Evolutionary conservation across 2,113 vertebrate genomes (phyloP).

Genomic region (Centropus unirufus): DNA sequence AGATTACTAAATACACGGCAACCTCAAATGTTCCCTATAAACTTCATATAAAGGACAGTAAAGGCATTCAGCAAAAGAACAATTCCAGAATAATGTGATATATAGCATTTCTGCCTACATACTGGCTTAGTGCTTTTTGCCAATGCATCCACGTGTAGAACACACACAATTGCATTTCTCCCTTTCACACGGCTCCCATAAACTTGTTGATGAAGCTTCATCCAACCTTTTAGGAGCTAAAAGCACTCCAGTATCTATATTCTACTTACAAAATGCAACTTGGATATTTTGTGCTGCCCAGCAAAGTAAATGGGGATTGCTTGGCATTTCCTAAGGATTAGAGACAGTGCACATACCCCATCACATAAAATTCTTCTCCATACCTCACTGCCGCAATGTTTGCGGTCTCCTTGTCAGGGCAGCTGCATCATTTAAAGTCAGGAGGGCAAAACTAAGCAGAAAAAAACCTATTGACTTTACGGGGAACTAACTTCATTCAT

Average conservation of each 20-base stretch:
- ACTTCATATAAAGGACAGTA: neutral
- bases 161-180: rapidly evolving
- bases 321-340: neutral
- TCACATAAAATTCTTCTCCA: neutral
- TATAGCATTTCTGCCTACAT: neutral
- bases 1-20: neutral
- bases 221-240: neutral
- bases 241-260: neutral
- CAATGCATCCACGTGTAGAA: rapidly evolving
- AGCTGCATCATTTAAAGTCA: neutral
- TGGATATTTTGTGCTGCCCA: neutral
- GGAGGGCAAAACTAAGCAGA: neutral
- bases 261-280: neutral
- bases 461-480: neutral
- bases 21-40: neutral
- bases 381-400: neutral
- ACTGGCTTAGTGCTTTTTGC: neutral
- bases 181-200: neutral
- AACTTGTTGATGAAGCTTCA: neutral
- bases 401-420: neutral
- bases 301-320: neutral
- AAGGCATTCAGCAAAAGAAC: neutral
- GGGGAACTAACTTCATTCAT: neutral
- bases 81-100: neutral
- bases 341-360: neutral